A percentile compares a stretch with the other conserved stretches of the same genome.
These are phyloP conservation scores for Papilio polytes DNA, from an alignment of 1,140 invertebrate species.

Conservation along the genomic window DNA sequence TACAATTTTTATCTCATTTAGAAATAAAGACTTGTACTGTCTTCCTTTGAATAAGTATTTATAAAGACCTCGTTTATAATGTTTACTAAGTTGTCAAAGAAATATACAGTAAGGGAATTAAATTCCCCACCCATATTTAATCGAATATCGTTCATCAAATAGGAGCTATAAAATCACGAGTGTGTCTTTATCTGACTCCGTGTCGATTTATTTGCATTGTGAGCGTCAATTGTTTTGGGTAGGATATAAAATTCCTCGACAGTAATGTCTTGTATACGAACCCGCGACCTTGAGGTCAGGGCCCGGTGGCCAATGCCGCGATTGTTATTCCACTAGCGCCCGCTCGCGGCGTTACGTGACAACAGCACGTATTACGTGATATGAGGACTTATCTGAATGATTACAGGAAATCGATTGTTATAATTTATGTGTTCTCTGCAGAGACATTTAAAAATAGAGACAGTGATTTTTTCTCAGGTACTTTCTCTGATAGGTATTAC, in stretches of 20 bases:
- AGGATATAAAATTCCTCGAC: not conserved
- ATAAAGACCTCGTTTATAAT: not conserved
- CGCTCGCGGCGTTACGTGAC: not conserved
- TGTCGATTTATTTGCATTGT: too few species aligned
- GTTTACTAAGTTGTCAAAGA: not conserved
- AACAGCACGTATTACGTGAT: slow-evolving; percentile 30
- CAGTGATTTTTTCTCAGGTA: too few species aligned
- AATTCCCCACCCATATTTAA: too few species aligned
- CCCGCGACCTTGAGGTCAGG: slow-evolving; percentile 52
- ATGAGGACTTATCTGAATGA: not conserved
- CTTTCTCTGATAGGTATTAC: too few species aligned
- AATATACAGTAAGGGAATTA: too few species aligned
- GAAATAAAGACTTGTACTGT: not conserved
- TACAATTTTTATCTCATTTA: not conserved
- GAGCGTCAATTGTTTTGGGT: too few species aligned
- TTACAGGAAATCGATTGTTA: slow-evolving; percentile 17
- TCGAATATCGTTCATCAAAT: too few species aligned
- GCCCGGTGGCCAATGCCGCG: slow-evolving; percentile 42
- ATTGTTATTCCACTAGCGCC: slow-evolving; percentile 44
- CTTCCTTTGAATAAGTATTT: not conserved
- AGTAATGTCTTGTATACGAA: slow-evolving; percentile 43
- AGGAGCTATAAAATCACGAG: too few species aligned
- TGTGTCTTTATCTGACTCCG: too few species aligned
- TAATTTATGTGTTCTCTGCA: not conserved
- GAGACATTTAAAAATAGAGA: too few species aligned